Percentiles rank a stretch among this genome's conserved stretches.
phyloP scores from a whole-genome alignment of 2,113 vertebrate genomes.

The Columba janthina region DNA sequence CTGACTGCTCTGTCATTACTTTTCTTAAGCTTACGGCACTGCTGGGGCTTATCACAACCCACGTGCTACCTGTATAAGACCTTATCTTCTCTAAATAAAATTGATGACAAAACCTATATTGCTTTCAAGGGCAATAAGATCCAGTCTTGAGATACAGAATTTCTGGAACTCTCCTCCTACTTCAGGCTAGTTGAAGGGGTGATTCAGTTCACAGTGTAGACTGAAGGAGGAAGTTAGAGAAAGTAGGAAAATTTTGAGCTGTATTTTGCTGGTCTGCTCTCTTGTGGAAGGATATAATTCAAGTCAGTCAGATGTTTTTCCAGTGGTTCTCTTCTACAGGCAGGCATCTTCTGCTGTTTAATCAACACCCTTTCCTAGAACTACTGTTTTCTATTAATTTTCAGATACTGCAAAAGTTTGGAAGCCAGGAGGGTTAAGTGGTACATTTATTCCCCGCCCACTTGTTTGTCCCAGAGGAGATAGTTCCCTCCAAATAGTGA shows the following conservation, averaged over 20 bases:
- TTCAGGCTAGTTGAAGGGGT: neutral
- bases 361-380: neutral
- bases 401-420: neutral
- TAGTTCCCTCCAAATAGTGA: neutral
- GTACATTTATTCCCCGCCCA: neutral
- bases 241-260: neutral
- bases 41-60: neutral
- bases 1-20: neutral
- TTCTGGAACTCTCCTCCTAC: neutral
- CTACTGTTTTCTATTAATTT: neutral
- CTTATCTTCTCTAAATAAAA: slow-evolving; percentile 38
- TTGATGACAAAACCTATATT: neutral
- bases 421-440: neutral
- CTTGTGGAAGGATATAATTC: neutral
- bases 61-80: neutral
- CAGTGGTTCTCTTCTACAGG: neutral
- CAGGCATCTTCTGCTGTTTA: neutral
- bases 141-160: neutral
- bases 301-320: neutral
- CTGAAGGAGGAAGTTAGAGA: neutral
- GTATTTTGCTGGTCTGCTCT: neutral
- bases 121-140: neutral
- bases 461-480: slow-evolving; percentile 1
- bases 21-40: neutral
- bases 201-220: neutral